Evolutionary conservation across 2,797 vertebrate species (phyloP), one percentile per base, ranked within the genome.

Genomic region (Momotus momota): DNA sequence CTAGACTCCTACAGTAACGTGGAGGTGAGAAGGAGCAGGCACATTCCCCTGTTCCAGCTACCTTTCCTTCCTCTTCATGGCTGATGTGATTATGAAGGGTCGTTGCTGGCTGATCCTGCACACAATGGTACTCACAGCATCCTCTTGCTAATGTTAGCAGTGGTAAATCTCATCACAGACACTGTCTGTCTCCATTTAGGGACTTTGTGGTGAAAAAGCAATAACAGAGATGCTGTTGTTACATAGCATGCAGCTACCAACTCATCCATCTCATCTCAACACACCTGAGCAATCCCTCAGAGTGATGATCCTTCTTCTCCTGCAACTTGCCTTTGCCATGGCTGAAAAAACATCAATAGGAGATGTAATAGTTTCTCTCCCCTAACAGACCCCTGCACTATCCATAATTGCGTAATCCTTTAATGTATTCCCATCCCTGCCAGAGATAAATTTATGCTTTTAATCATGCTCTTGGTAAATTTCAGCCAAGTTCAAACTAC

Each of bases 391-490:
- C 19, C 49, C n/a, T 79, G 70, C 10, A 2, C 7, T 81, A 22
- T 58, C 21, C 41, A 8, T 72, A 57, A 78, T 3, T 78, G 48
- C 13, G 23, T 70, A 90, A 74, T 82, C 22, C 10, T 72, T 70
- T 64, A 79, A 82, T 55, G 46, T 43, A 78, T 77, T 91, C 51
- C 49, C 66, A n/a, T 78, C n/a, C 14, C n/a, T 84, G 40, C 7
- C 26, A 66, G 33, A 66, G 48, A 78, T 57, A 64, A 86, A 85
- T 85, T 86, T 92, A 79, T 77, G 46, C 29, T 86, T 93, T 96
- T 81, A 62, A 92, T 73, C 52, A 62, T 43, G 46, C 10, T 69
- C 22, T 45, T 90, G 57, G 58, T 89, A 86, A 78, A 81, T 94
- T 86, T 94, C 69, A 88, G 9, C 51, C 20, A 57, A 92, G 27